Conservation (phyloP, 2,113 vertebrate genomes). For the Microtus oregoni region DNA sequence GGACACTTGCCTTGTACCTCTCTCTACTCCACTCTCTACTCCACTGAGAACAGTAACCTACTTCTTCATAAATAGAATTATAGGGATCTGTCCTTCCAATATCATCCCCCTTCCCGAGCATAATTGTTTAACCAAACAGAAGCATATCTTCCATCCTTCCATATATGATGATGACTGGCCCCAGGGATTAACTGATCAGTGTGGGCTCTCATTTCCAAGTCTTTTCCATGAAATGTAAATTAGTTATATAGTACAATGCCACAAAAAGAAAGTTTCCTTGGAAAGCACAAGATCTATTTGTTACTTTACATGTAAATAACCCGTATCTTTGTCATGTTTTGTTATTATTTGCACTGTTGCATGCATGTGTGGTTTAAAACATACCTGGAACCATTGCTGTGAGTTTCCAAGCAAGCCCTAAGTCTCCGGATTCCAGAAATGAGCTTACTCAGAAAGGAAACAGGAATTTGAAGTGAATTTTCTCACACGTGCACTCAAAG, state of each 20-base stretch:
- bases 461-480: constrained; percentile 14
- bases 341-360: neutral
- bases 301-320: neutral
- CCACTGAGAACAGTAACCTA: neutral
- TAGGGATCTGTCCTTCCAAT: neutral
- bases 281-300: neutral
- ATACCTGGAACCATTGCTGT: neutral
- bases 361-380: neutral
- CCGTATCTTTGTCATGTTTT: neutral
- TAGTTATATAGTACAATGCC: neutral
- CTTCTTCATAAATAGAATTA: neutral
- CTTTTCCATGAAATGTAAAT: neutral
- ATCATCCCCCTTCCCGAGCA: neutral
- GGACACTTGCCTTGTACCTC: neutral
- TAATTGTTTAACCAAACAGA: neutral
- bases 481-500: neutral
- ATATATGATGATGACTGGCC: neutral
- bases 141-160: neutral
- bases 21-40: neutral
- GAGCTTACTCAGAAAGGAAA: constrained; percentile 35
- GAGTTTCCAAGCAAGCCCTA: constrained; percentile 41
- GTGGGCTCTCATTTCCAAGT: neutral
- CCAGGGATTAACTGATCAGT: neutral
- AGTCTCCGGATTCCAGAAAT: neutral
- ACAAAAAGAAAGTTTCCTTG: neutral